Evolutionary conservation across 2,888 invertebrate genomes (phyloP), one percentile per base, ranked within the genome.

Genomic region (Caenorhabditis doughertyi): DNA sequence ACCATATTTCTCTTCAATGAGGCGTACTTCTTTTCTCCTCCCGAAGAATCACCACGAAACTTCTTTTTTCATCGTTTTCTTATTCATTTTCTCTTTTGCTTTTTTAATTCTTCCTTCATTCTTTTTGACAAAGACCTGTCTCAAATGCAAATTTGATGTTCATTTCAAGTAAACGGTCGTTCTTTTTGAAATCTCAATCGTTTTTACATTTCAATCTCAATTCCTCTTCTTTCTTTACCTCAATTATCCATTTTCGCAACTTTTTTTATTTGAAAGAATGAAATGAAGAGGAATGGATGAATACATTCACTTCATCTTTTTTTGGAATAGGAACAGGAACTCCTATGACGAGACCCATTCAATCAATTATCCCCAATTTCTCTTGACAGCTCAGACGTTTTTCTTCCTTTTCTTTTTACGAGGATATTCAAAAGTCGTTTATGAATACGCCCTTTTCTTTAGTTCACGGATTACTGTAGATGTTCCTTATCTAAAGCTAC

Each of bases 281-380:
- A 71, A 53, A 9, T 21, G 25, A 51, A 60, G 39, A 51, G 25
- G 35, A 64, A 39, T 27, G 58, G 58, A 44, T 64, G 35, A 64
- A 51, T 42, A 49, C 58, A 44, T 64, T 39, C 23, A 60, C 16
- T 53, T 32, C 3, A 23, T 3, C 16, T 32, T 16, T 44, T 51
- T 72, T 51, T 23, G 51, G 60, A 35, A 42, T 32, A 25, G 18
- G 44, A 76, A 76, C 56, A 68, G 65, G 68, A 65, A 68, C 65
- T 56, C 64, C 42, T 49, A 27, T 64, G 47, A 64, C 64, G 64
- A 64, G 47, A 49, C 51, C 11, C 64, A 49, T 67, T 58, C 65
- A 58, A 67, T 74, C 65, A 74, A 67, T 74, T 74, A 74, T 58
- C 56, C 58, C 67, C 74, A 51, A 74, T 74, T 74, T 32, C 74